Conservation (phyloP, 2,888 invertebrate genomes). For the Clostera curtula region DNA sequence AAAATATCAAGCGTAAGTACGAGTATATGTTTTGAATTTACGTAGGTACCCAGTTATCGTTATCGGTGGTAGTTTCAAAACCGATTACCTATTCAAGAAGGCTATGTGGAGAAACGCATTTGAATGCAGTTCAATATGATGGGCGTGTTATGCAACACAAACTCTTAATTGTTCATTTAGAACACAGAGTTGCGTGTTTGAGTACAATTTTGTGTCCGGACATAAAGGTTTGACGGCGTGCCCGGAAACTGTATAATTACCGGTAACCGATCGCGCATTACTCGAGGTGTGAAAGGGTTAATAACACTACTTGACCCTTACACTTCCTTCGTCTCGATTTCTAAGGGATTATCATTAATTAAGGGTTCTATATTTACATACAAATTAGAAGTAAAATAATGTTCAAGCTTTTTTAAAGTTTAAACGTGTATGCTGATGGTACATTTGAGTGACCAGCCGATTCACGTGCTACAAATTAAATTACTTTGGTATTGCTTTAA, state of each 20-base stretch:
- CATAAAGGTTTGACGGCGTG: slow-evolving; percentile 39
- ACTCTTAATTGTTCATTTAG: slow-evolving; percentile 14
- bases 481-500: no score
- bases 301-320: slow-evolving; percentile 66
- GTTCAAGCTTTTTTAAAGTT: no score
- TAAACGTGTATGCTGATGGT: no score
- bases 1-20: slow-evolving; percentile 17
- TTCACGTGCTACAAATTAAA: no score
- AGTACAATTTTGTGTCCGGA: slow-evolving; percentile 20
- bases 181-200: slow-evolving; percentile 13
- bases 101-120: no score
- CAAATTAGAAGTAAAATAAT: slow-evolving; percentile 6
- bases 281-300: slow-evolving; percentile 68
- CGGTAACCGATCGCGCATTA: slow-evolving; percentile 63
- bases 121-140: no score
- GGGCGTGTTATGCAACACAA: not conserved
- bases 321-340: slow-evolving; percentile 39
- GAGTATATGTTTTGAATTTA: no score
- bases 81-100: no score
- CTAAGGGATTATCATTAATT: slow-evolving; percentile 13
- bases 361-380: not conserved
- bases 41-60: no score
- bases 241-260: slow-evolving; percentile 63
- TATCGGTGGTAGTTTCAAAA: no score
- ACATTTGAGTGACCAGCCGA: no score